Base-by-base conservation (phyloP, 2,888 invertebrate species). In the Conops quadrifasciatus region DNA sequence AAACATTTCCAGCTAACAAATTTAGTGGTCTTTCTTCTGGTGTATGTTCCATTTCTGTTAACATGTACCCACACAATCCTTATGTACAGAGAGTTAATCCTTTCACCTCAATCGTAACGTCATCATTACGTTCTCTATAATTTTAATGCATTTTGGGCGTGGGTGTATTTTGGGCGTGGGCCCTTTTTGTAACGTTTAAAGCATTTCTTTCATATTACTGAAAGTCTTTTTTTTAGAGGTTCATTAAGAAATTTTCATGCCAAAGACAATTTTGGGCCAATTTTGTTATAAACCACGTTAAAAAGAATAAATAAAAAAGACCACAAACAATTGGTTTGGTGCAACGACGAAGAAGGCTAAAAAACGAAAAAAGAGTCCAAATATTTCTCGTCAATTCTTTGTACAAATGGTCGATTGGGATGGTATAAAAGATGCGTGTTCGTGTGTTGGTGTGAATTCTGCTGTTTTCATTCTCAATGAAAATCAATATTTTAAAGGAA, bases 381-480 rank as follows among this genome's bases (percentile, higher is more conserved):
- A 36, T 9, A 36, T 36, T 36, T 36, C 36, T 45, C 47, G 47
- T 45, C 11, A 45, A 13, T 16, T 16, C 19, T 16, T 16, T 49
- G 49, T 16, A 19, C 2, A 4, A 19, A 19, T 16, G 53, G 11
- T 19, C 53, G 21, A 19, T 21, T 9, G 36, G 36, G 36, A 36
- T 36, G 53, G 53, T 24, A 24, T 21, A 11, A 28, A 28, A 56
- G 45, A 64, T 64, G 47, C 28, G 28, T 56, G 56, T 49, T 24
- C 49, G 19, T 49, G 64, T n/a, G 16, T 64, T 51, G 64, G 28
- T 28, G 49, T 49, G n/a, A n/a, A 51, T 49, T 64, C 49, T 28
- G 51, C 64, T 0, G 64, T 51, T 51, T 64, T 49, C 64, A 28
- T 51, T 51, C 51, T 64, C 30, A 64, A 43, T 36, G 21, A 21